These are phyloP conservation scores for Nothoprocta perdicaria DNA, from an alignment of 2,113 vertebrate species.

Conservation along the genomic window DNA sequence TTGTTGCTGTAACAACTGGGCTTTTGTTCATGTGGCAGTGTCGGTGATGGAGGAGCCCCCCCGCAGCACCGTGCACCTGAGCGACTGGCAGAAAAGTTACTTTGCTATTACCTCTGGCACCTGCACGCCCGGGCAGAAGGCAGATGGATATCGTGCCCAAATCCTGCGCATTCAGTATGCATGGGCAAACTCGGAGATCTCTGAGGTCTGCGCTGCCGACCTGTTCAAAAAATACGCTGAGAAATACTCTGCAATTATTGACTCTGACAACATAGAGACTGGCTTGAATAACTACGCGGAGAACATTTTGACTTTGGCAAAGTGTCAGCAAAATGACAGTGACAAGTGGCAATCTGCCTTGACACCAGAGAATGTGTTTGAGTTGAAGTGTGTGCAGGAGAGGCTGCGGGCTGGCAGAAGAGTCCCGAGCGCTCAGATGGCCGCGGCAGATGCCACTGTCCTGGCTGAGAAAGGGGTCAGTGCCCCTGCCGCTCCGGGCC, in stretches of 20 bases:
- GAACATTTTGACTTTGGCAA: slow-evolving; percentile 85
- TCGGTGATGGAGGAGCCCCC: slow-evolving; percentile 63
- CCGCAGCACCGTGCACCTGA: slow-evolving; percentile 84
- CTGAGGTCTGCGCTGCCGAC: slow-evolving; percentile 82
- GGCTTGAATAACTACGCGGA: slow-evolving; percentile 95
- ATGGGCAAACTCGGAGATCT: slow-evolving; percentile 90
- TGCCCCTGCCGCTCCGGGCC: slow-evolving; percentile 34
- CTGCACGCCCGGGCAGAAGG: slow-evolving; percentile 87
- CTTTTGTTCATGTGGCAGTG: slow-evolving; percentile 16
- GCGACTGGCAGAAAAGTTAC: slow-evolving; percentile 92
- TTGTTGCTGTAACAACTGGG: neutral
- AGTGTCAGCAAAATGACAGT: slow-evolving; percentile 87
- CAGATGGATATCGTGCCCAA: slow-evolving; percentile 90
- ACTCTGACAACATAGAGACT: slow-evolving; percentile 85
- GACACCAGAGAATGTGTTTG: slow-evolving; percentile 81
- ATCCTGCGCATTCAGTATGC: slow-evolving; percentile 91
- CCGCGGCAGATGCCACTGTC: slow-evolving; percentile 70
- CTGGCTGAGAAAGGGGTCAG: slow-evolving; percentile 71
- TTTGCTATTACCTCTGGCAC: slow-evolving; percentile 87
- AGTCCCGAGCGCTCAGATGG: slow-evolving; percentile 63
- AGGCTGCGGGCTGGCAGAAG: slow-evolving; percentile 77
- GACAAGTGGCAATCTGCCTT: slow-evolving; percentile 92
- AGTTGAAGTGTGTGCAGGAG: slow-evolving; percentile 82
- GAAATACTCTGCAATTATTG: slow-evolving; percentile 88
- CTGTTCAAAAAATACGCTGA: slow-evolving; percentile 88